Conservation (phyloP, 2,113 vertebrate genomes). For the Aix galericulata region DNA sequence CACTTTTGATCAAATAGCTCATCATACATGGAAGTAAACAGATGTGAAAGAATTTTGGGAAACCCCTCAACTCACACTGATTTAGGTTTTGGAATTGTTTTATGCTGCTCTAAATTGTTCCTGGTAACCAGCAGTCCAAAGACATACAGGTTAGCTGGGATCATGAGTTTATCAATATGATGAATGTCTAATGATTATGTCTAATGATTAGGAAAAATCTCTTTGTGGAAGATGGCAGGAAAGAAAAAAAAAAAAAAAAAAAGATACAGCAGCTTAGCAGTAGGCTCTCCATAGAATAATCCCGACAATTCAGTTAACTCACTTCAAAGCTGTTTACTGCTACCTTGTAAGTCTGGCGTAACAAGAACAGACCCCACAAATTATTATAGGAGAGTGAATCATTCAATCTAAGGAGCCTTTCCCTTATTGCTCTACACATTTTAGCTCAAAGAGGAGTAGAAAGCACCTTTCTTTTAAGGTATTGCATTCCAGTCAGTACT, state of each 20-base stretch:
- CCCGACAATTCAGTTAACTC: background rate
- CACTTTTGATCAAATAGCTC: background rate
- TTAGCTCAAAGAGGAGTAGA: constrained; percentile 4
- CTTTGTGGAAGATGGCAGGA: background rate
- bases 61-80: background rate
- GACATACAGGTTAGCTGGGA: background rate
- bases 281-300: background rate
- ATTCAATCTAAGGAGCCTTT: background rate
- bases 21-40: background rate
- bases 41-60: background rate
- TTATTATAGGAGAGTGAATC: background rate
- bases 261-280: background rate
- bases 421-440: background rate
- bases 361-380: background rate
- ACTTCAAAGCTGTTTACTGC: background rate
- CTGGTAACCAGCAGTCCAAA: background rate
- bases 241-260: background rate
- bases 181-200: background rate
- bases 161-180: background rate
- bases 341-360: background rate
- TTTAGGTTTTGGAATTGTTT: background rate
- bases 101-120: background rate
- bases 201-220: background rate
- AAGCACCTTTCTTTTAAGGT: background rate
- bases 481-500: background rate